phyloP scores from a whole-genome alignment of 2,113 vertebrate genomes.

The Trinectes maculatus region DNA sequence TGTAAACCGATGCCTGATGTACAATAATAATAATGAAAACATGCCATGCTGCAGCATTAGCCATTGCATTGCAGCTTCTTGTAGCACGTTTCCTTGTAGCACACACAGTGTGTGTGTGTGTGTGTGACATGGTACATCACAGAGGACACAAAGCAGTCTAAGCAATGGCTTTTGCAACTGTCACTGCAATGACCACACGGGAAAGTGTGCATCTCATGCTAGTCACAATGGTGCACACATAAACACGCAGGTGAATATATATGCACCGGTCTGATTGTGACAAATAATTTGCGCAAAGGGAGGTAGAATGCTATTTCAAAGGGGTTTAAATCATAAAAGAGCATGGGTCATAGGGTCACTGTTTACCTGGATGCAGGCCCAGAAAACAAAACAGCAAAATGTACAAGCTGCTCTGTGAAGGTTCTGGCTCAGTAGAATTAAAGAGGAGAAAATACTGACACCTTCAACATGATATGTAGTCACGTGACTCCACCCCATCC shows the following conservation, averaged over 20 bases:
- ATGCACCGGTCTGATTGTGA: conserved; percentile 75
- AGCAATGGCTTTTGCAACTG: conserved; percentile 61
- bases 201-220: conserved; percentile 74
- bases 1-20: conserved; percentile 1
- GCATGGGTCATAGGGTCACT: conserved; percentile 67
- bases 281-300: conserved; percentile 71
- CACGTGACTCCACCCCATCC: too few relatives aligned
- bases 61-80: neutral
- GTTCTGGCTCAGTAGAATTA: conserved; percentile 17
- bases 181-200: conserved; percentile 65
- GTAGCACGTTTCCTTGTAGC: conserved; percentile 14
- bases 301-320: conserved; percentile 77
- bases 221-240: conserved; percentile 51
- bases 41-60: neutral
- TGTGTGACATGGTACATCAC: conserved; percentile 23
- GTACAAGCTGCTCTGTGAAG: conserved; percentile 22
- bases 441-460: conserved; percentile 36
- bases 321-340: conserved; percentile 80
- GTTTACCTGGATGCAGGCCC: conserved; percentile 67
- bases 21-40: conserved; percentile 4
- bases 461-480: too few relatives aligned
- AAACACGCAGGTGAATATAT: conserved; percentile 25
- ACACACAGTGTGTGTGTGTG: conserved; percentile 13
- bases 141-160: conserved; percentile 36
- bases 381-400: conserved; percentile 63